Base-by-base conservation (phyloP, 2,888 invertebrate genomes). In the Salticus scenicus region DNA sequence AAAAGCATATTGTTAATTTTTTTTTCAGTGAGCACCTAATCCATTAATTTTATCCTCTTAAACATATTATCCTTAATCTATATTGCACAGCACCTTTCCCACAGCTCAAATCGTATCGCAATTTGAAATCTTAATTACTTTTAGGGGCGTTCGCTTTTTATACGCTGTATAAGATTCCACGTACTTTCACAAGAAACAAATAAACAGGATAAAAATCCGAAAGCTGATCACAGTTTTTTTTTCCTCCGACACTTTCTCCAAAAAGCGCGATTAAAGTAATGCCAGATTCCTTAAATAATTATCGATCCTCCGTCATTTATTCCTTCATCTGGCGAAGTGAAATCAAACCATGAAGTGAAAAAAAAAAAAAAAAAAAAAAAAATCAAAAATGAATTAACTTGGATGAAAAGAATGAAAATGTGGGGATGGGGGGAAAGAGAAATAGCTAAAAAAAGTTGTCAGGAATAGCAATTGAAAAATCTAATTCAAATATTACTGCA, bases 391-490 rank as follows among this genome's bases (percentile, higher is more conserved):
- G 63, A 75, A 72, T 69, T 69, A 69, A 69, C 69, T 27, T 24
- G 24, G 37, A 69, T 37, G 33, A 33, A 41, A n/a, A 37, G 37
- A 27, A 27, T 14, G 69, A 30, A 63, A 24, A 76, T 20, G 20
- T 1, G 42, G 17, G 42, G 42, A 76, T 20, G 20, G 14, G 42
- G 17, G 42, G 42, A 14, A 47, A 47, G 42, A 12, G 14, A 81
- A 63, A 41, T 31, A 41, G 5, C 42, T 17, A 67, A 47, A 75
- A 75, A 41, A 74, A 82, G 31, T 47, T 27, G 31, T n/a, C 41
- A 47, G 47, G 47, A 66, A 77, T 73, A 64, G 76, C 67, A 78
- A 84, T 77, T 84, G 77, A 69, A 57, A 84, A 84, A 77, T 84
- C 77, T 67, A 84, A 84, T 84, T 84, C 83, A 77, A 78, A 77